Percentiles rank a stretch among this genome's conserved stretches.
These are phyloP conservation scores for Agonum fuliginosum DNA, from an alignment of 2,888 invertebrate species.

Conservation along the genomic window DNA sequence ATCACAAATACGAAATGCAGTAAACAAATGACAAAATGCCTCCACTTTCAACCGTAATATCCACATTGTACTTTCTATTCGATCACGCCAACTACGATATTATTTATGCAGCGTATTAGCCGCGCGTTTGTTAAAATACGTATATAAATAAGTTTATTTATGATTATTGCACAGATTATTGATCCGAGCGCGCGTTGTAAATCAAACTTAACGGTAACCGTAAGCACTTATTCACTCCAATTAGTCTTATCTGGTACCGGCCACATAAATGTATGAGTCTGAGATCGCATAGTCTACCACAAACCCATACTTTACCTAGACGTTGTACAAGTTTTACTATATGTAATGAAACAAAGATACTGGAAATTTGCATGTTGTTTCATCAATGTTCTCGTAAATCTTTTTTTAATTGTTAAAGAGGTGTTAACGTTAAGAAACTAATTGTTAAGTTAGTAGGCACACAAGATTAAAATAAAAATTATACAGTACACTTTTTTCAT, in stretches of 20 bases:
- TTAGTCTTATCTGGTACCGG: constrained; percentile 51
- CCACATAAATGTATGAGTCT: constrained; percentile 6
- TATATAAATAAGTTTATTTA: constrained; percentile 50
- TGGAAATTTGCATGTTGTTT: no score
- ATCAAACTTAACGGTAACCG: constrained; percentile 53
- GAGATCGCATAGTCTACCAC: no score
- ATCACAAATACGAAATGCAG: no score
- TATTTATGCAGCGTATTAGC: constrained; percentile 38
- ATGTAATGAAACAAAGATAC: no score
- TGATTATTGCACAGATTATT: constrained; percentile 55
- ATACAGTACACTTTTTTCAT: no score
- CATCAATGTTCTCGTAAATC: no score
- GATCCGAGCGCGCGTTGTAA: constrained; percentile 47
- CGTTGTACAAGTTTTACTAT: no score
- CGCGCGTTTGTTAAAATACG: constrained; percentile 33
- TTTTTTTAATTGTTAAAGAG: no score
- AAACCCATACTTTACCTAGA: no score
- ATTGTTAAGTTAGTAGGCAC: no score
- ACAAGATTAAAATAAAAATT: no score
- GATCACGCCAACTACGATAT: constrained; percentile 18
- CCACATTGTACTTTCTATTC: constrained; percentile 42
- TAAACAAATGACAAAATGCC: constrained; percentile 8
- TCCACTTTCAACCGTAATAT: constrained; percentile 10
- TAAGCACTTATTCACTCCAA: constrained; percentile 55
- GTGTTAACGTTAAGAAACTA: no score